Percentiles rank a stretch among this genome's conserved stretches.
Conservation (phyloP, 2,113 vertebrate species). For the Syrmaticus mikado region DNA sequence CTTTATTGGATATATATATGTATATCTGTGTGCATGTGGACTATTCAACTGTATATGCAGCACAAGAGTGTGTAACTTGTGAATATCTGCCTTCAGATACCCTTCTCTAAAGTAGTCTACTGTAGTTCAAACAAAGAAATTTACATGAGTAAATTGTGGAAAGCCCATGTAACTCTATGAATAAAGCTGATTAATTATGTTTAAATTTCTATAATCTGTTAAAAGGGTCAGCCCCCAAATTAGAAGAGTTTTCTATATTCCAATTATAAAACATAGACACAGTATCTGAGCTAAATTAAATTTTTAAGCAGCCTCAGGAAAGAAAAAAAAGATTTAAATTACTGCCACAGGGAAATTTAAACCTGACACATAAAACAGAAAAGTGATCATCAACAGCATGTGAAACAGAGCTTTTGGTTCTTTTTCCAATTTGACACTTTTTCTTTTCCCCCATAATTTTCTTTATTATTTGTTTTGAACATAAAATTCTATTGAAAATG, state of each 20-base stretch:
- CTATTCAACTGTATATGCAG: conserved; percentile 14
- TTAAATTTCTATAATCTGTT: conserved; percentile 82
- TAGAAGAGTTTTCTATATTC: conserved; percentile 76
- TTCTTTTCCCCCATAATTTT: background rate
- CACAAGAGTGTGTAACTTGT: conserved; percentile 51
- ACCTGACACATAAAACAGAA: conserved; percentile 70
- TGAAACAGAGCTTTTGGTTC: conserved; percentile 36
- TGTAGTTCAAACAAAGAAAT: conserved; percentile 70
- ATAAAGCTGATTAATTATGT: conserved; percentile 81
- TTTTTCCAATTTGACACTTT: conserved; percentile 44
- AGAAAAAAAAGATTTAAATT: conserved; percentile 80
- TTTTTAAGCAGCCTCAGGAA: conserved; percentile 77
- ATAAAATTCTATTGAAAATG: conserved; percentile 18
- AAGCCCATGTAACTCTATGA: conserved; percentile 73
- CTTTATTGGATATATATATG: conserved; percentile 54
- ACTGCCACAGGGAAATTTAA: conserved; percentile 71
- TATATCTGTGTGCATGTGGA: conserved; percentile 30
- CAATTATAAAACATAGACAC: conserved; percentile 73
- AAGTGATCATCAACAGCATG: conserved; percentile 62
- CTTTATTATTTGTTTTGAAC: conserved; percentile 54
- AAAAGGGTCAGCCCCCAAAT: conserved; percentile 80
- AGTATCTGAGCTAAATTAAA: conserved; percentile 74
- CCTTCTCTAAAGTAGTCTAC: conserved; percentile 50
- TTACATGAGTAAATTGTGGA: conserved; percentile 77
- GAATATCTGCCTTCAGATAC: conserved; percentile 66